phyloP scores from a whole-genome alignment of 1,140 invertebrate genomes.

The Drosophila bocqueti region DNA sequence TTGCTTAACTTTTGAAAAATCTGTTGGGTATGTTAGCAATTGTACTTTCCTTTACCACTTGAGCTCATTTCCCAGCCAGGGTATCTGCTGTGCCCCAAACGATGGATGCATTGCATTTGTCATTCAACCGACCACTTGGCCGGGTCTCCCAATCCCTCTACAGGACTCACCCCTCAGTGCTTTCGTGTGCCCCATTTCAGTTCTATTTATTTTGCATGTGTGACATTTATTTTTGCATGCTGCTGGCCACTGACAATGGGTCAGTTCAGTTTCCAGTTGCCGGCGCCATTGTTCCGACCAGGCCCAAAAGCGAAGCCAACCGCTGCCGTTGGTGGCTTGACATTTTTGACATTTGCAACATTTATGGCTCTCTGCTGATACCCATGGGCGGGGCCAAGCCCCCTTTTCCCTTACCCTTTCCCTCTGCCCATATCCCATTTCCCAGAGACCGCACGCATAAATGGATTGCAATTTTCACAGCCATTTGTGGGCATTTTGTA shows the following conservation, averaged over 20 bases:
- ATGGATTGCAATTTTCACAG: conserved; percentile 55
- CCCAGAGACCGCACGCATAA: conserved; percentile 36
- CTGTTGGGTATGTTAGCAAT: background rate
- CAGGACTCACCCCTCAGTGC: background rate
- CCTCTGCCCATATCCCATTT: conserved; percentile 5
- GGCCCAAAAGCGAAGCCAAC: conserved; percentile 49
- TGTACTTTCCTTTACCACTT: background rate
- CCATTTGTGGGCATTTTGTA: conserved; percentile 59
- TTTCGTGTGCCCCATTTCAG: conserved; percentile 61
- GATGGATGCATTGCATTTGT: conserved; percentile 60
- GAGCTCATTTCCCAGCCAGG: conserved; percentile 2
- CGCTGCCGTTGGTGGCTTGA: conserved; percentile 70
- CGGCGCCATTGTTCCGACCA: conserved; percentile 38
- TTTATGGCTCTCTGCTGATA: conserved; percentile 73
- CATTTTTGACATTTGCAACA: conserved; percentile 81
- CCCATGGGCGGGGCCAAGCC: conserved; percentile 26
- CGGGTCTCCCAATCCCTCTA: background rate
- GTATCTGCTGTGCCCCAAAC: conserved; percentile 22
- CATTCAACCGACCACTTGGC: conserved; percentile 54
- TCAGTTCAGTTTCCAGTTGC: conserved; percentile 32
- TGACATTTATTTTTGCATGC: conserved; percentile 75
- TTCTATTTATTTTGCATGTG: conserved; percentile 74
- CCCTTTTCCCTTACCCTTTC: background rate
- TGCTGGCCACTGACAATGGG: conserved; percentile 55
- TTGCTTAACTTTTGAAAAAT: background rate